Evolutionary conservation across 37 sponge, comb jelly and placozoan species (phyloP), one percentile per base, ranked within the genome.

Genomic region (Dysidea cf. avara): DNA sequence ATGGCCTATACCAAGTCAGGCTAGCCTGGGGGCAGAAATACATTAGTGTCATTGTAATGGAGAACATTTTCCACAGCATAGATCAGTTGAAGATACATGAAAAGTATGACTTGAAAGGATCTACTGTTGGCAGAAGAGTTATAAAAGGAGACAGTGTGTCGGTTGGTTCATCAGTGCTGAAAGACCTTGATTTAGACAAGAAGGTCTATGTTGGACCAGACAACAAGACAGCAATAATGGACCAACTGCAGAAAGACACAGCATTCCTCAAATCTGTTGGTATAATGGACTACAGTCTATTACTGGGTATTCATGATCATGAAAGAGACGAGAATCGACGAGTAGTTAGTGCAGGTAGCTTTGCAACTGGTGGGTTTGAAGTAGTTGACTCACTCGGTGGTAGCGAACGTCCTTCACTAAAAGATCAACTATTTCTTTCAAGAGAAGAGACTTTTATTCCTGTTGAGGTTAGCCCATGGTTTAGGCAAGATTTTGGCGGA

Each of bases 231-330:
- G 75, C 66, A 28, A 57, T 95, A 58, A 66, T 95, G 82, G 82
- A 68, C 28, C 96, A 95, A 55, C 75, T 95, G 34, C 30, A 53
- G 14, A 2, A 54, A 31, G 96, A 95, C 38, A 72, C 77, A 1
- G 56, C 69, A 24, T 95, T 95, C 38, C 87, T 95, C 20, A 53
- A 56, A 0, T 24, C 34, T 3, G 47, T 66, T 36, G 49, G 58
- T 4, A 83, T 91, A 60, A 95, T 95, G 96, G 96, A 95, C 56
- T 95, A 95, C 80, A 90, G 92, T 63, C 16, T 93, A 60, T 73
- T 93, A 39, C 69, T 93, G 14, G 93, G 93, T 6, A 81, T 87
- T 22, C 89, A 87, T 61, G 49, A 76, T 21, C 83, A 83, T 40
- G 61, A 62, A 25, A 32, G 31, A 11, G 61, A 55, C 3, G 35